Base-by-base conservation (phyloP, 2,888 invertebrate genomes). In the Petrolisthes manimaculis region DNA sequence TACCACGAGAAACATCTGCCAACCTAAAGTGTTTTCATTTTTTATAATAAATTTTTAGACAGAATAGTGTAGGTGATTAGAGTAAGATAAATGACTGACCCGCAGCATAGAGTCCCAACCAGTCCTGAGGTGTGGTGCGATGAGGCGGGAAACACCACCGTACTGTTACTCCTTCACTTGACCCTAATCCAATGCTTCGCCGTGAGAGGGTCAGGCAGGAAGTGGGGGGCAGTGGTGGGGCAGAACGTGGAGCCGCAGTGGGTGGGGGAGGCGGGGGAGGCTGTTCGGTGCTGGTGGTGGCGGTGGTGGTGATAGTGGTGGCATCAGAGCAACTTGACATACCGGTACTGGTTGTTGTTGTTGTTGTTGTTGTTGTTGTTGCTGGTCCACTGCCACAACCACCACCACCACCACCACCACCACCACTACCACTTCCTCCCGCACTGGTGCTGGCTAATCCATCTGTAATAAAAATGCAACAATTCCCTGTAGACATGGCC, bases 31-130 rank as follows among this genome's bases (percentile, higher is more conserved):
- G 37, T 37, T 37, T 37, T 37, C 37, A 37, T 0, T 37, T 37
- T 37, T 1, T 2, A 37, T 37, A 37, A 77, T 4, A 51, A 53
- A 37, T 37, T 37, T 37, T 37, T 37, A 37, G 37, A 37, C 37
- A 37, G 37, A 37, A 37, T 37, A 37, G 1, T 37, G 37, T 37
- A 37, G 37, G 37, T 37, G 1, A 37, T 37, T 37, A 37, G 37
- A 37, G 37, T 0, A 37, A 61, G 9, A 3, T 2, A 61, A 61
- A 61, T 9, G 21, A 84, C 88, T 84, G 14, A 88, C 88, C 88
- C 9, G 84, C 84, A 71, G 83, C 69, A 74, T 88, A 88, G 54
- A 88, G 84, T 6, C 88, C 88, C n/a, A 88, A 80, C 88, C 88
- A 88, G 80, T 88, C 88, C 12, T 79, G 54, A 1, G 88, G 80